Evolutionary conservation across 2,797 vertebrate genomes (phyloP).

Genomic region (Sarcoramphus papa): DNA sequence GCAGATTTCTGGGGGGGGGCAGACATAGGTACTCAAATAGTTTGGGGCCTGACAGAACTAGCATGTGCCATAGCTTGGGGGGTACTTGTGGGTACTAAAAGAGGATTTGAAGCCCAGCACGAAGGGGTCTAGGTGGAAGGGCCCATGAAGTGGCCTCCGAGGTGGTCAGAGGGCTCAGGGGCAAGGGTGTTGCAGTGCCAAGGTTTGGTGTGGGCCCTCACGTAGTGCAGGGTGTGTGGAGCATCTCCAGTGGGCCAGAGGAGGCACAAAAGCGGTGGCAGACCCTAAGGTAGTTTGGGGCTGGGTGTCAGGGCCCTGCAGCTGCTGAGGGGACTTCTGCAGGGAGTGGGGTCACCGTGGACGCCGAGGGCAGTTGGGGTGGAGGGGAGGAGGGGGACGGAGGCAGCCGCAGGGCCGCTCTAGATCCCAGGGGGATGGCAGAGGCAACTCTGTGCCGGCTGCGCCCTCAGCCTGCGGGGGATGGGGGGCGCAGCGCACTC

Average conservation of each 20-base stretch:
- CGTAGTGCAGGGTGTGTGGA: background rate
- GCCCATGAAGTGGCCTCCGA: background rate
- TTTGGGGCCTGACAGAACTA: background rate
- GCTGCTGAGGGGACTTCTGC: background rate
- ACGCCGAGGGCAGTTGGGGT: background rate
- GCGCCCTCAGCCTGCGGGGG: background rate
- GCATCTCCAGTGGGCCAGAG: background rate
- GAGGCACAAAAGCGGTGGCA: background rate
- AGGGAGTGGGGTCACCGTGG: background rate
- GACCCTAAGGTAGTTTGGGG: background rate
- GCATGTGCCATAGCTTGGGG: background rate
- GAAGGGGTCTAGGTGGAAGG: background rate
- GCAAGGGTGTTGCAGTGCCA: background rate
- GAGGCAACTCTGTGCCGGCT: background rate
- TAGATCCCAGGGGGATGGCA: background rate
- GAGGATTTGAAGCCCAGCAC: too few species aligned
- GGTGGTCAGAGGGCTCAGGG: background rate
- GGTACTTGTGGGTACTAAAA: background rate
- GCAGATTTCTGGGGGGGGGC: background rate
- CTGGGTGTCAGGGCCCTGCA: background rate
- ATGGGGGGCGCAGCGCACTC: background rate
- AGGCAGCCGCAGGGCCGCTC: background rate
- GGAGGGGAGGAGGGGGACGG: background rate
- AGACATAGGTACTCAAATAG: background rate
- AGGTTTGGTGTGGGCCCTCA: background rate